Conservation (phyloP, 2,113 vertebrate species). For the Nansenia antarctica region DNA sequence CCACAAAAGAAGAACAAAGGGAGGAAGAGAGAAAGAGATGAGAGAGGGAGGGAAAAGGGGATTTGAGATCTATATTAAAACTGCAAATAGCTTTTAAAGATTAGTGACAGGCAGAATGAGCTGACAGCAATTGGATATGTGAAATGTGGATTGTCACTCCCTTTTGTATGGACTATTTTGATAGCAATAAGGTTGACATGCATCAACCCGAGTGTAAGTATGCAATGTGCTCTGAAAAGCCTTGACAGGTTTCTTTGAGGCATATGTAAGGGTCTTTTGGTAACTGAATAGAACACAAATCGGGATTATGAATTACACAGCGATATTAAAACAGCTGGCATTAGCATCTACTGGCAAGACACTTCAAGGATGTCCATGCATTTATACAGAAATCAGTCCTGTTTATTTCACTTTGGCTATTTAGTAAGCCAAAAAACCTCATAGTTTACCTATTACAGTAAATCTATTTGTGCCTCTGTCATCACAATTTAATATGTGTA, state of each 20-base stretch:
- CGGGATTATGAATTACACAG: constrained; percentile 73
- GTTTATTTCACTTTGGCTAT: constrained; percentile 19
- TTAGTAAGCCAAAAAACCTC: background rate
- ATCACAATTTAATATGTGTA: background rate
- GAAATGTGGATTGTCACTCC: constrained; percentile 68
- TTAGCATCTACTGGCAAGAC: constrained; percentile 61
- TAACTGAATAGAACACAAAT: constrained; percentile 68
- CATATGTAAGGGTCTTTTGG: constrained; percentile 58
- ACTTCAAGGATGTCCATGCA: constrained; percentile 48
- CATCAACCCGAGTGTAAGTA: constrained; percentile 64
- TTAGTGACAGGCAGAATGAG: constrained; percentile 70
- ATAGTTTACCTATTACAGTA: no score
- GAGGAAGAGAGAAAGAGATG: background rate
- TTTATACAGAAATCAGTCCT: constrained; percentile 52
- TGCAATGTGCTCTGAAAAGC: constrained; percentile 59
- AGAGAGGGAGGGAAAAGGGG: constrained; percentile 52
- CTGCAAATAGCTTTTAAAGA: constrained; percentile 77
- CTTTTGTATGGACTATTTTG: constrained; percentile 65
- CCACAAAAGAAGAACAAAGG: constrained; percentile 66
- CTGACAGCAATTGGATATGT: constrained; percentile 67
- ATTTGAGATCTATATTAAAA: constrained; percentile 81
- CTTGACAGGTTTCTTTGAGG: constrained; percentile 70
- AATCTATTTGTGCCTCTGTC: background rate
- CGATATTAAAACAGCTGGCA: constrained; percentile 63
- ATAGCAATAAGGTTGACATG: constrained; percentile 66